Percentiles rank a stretch among this genome's conserved stretches.
phyloP scores from a whole-genome alignment of 2,113 vertebrate species.

The Patagioenas fasciata region DNA sequence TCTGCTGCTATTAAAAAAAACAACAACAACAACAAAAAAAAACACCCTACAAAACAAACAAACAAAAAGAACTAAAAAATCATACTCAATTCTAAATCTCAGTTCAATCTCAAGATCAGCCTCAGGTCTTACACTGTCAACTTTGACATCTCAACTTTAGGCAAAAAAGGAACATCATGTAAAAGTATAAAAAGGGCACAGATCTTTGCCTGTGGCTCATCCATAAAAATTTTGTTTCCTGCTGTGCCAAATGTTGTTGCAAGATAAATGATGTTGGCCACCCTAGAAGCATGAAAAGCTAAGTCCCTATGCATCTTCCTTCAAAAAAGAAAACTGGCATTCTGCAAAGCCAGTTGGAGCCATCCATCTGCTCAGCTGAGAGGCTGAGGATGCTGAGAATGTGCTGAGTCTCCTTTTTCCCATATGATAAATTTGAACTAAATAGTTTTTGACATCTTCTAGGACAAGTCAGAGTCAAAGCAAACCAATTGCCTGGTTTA shows the following conservation, averaged over 20 bases:
- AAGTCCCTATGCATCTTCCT: neutral
- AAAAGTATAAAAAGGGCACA: neutral
- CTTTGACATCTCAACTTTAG: neutral
- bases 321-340: neutral
- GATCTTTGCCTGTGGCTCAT: neutral
- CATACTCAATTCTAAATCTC: neutral
- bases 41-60: neutral
- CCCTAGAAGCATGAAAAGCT: neutral
- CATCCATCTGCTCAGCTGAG: neutral
- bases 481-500: constrained; percentile 14
- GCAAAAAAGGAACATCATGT: neutral
- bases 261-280: neutral
- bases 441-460: constrained; percentile 30
- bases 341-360: neutral
- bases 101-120: neutral
- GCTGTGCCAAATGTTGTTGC: neutral
- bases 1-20: neutral
- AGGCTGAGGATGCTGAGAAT: neutral
- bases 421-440: neutral
- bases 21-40: too few relatives aligned
- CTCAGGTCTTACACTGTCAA: neutral
- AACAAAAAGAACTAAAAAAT: neutral
- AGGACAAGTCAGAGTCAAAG: constrained; percentile 37
- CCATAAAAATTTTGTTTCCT: neutral
- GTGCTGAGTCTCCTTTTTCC: neutral